Conservation (phyloP, 1,140 invertebrate species). For the Drosophila sechellia region DNA sequence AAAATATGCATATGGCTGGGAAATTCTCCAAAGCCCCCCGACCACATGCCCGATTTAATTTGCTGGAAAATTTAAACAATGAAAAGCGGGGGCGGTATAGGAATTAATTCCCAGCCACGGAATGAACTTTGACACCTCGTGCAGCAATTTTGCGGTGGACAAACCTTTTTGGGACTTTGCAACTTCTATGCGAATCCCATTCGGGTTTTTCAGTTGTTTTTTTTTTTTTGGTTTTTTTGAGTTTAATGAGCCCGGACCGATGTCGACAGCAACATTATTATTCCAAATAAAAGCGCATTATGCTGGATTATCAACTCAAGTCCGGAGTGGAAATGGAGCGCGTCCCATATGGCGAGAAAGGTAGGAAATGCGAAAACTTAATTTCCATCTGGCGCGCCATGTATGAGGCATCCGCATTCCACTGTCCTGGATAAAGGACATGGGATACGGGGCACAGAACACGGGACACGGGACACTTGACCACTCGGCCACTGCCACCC, state of each 20-base stretch:
- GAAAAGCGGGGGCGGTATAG: conserved; percentile 54
- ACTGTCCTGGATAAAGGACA: conserved; percentile 27
- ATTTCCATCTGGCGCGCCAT: conserved; percentile 77
- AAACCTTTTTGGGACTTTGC: conserved; percentile 61
- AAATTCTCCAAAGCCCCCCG: background rate
- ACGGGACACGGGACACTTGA: conserved; percentile 44
- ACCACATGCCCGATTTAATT: conserved; percentile 71
- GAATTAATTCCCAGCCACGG: conserved; percentile 76
- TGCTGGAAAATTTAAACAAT: conserved; percentile 83
- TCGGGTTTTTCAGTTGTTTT: conserved; percentile 15
- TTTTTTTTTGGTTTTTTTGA: conserved; percentile 17
- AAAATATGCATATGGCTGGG: conserved; percentile 42
- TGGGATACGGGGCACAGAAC: conserved; percentile 5
- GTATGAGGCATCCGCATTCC: conserved; percentile 51
- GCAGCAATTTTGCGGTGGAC: conserved; percentile 84
- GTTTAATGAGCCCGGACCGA: conserved; percentile 80
- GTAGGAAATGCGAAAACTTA: conserved; percentile 81
- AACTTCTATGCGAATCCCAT: conserved; percentile 51
- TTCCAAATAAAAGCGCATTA: conserved; percentile 84
- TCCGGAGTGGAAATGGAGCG: conserved; percentile 4
- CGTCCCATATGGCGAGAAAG: conserved; percentile 53
- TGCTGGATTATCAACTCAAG: conserved; percentile 82
- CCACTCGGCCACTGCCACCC: conserved; percentile 26
- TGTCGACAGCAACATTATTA: conserved; percentile 83
- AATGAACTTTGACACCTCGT: conserved; percentile 84